Evolutionary conservation across 2,113 vertebrate species (phyloP).

Genomic region (Lophotis ruficrista): DNA sequence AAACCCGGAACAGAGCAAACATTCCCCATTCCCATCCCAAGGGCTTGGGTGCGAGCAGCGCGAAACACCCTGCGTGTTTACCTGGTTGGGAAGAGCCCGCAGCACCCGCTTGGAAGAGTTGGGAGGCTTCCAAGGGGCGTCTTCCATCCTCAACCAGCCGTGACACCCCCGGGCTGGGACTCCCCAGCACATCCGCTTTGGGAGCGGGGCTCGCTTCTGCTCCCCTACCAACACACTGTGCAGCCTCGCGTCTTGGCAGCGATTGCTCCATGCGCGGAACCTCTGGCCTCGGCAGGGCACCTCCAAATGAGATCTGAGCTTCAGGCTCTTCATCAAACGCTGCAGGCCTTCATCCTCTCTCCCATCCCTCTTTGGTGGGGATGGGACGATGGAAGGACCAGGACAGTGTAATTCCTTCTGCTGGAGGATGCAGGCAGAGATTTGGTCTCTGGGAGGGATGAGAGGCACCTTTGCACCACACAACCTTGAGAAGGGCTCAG

Average conservation of each 20-base stretch:
- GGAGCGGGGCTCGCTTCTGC: background rate
- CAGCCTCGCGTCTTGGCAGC: background rate
- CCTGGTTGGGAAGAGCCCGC: background rate
- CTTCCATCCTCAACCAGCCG: accelerated
- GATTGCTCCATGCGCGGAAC: background rate
- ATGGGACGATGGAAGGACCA: accelerated
- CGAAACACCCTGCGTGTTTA: accelerated
- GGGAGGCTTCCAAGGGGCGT: background rate
- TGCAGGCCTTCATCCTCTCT: background rate
- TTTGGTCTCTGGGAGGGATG: background rate
- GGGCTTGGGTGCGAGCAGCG: background rate
- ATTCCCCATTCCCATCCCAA: background rate
- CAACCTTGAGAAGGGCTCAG: background rate
- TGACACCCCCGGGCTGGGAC: background rate
- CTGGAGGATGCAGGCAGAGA: background rate
- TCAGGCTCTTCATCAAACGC: background rate
- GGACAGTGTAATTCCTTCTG: background rate
- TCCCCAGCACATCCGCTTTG: background rate
- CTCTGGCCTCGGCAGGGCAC: background rate
- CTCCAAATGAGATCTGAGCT: background rate
- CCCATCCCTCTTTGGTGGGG: background rate
- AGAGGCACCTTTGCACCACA: background rate
- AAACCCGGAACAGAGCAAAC: background rate
- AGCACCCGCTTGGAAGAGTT: background rate
- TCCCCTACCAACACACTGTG: accelerated